Evolutionary conservation across 2,113 vertebrate genomes (phyloP), one percentile per base, ranked within the genome.

Genomic region (Cebidichthys violaceus): DNA sequence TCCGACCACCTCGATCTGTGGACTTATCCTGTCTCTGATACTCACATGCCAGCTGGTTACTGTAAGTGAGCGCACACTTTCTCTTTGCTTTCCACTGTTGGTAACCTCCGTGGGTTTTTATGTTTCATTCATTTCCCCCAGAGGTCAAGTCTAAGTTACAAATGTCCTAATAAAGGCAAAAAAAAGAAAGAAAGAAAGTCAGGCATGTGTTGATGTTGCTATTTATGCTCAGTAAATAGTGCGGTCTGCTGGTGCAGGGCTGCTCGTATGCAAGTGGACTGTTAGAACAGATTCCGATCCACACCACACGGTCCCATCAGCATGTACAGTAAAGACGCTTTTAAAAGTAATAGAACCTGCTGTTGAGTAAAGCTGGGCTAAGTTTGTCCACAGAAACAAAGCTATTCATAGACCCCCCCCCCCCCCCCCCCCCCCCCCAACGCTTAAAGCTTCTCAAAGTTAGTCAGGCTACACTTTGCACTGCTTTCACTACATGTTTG

Each of bases 341-440:
- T 90, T 79, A 31, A 77, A 88, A 89, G 81, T 80, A 87, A 90
- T 86, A 69, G 86, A 83, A 69, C 35, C 88, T 82, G 57, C 66
- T 75, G 90, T 83, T 84, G 70, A 77, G 70, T 75, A 85, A 82
- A 89, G 82, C 74, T 29, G 76, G 80, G 92, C 92, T 95, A 94
- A 94, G 93, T 95, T 90, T 82, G 87, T 90, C 90, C 94, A 86
- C 80, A 93, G 95, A 93, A 94, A 95, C 94, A 89, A 33, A 88
- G 92, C 94, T 96, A 95, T 95, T 95, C 95, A 95, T 96, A 96
- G 94, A 92, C 85, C 70, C 54, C 20, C 81, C 84, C 70, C 31
- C 81, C 84, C 70, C 27, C 52, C 50, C 86, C 74, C 54, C 29
- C 86, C 73, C 54, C 24, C 77, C 84, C 67, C 24, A 13, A 43